Evolutionary conservation across 2,797 vertebrate species (phyloP).

Genomic region (Spinus olivaceus): DNA sequence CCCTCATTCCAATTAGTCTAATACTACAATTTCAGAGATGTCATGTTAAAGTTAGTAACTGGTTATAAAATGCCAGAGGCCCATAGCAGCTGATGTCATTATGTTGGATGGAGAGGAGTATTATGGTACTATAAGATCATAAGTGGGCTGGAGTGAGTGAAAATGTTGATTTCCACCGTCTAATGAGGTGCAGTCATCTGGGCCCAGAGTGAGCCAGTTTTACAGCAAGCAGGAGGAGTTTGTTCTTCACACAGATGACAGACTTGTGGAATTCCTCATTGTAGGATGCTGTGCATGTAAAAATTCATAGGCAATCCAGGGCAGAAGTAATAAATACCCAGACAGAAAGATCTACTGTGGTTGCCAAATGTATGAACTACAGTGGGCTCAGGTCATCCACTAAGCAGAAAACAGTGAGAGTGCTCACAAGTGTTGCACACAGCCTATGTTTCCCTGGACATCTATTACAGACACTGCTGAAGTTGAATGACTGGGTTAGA

Average conservation of each 20-base stretch:
- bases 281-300: not conserved
- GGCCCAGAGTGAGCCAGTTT: not conserved
- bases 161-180: not conserved
- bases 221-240: not conserved
- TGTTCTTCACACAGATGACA: not conserved
- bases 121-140: not conserved
- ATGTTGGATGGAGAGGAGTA: not conserved
- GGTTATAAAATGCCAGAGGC: not conserved
- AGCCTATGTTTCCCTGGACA: not conserved
- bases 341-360: not conserved
- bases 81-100: not conserved
- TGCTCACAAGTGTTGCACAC: not conserved
- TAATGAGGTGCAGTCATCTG: not conserved
- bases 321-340: not conserved
- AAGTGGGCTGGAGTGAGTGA: not conserved
- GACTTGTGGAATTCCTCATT: not conserved
- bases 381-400: not conserved
- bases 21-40: not conserved
- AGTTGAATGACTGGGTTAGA: not conserved
- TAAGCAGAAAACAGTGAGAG: not conserved
- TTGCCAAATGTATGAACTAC: not conserved
- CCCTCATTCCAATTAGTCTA: not conserved
- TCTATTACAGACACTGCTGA: not conserved
- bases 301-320: not conserved
- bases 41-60: not conserved